Conservation (phyloP, 2,113 vertebrate genomes). For the Cinclus cinclus region DNA sequence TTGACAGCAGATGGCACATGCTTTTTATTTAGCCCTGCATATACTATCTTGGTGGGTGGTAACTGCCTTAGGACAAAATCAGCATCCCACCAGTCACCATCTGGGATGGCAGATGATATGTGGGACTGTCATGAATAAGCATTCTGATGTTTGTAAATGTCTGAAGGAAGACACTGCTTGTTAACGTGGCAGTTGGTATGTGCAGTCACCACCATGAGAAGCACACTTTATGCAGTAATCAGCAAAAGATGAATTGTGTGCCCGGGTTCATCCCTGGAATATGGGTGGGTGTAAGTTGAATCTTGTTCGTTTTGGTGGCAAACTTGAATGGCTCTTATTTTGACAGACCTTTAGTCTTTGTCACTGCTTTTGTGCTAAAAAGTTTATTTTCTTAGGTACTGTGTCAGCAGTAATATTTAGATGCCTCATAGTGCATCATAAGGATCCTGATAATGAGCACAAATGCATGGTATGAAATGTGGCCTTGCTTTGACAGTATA, state of each 20-base stretch:
- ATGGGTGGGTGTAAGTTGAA: not conserved
- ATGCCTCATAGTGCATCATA: not conserved
- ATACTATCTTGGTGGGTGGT: constrained; percentile 57
- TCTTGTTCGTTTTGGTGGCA: not conserved
- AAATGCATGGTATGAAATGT: not conserved
- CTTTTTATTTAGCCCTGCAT: constrained; percentile 60
- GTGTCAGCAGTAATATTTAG: not conserved
- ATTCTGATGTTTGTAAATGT: constrained; percentile 64
- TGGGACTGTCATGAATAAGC: constrained; percentile 62
- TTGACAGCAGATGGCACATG: constrained; percentile 57
- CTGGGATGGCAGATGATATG: constrained; percentile 63
- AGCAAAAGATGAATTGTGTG: not conserved
- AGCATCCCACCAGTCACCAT: constrained; percentile 67
- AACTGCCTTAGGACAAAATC: constrained; percentile 62
- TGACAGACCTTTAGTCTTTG: not conserved
- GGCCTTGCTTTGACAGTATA: not conserved
- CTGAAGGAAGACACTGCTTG: constrained; percentile 48
- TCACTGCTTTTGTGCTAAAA: not conserved
- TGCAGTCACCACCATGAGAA: not conserved
- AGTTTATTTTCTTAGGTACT: not conserved
- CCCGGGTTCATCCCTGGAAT: not conserved
- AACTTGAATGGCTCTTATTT: not conserved
- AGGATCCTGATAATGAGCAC: not conserved
- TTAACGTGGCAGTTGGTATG: constrained; percentile 11
- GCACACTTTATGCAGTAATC: not conserved